Conservation (phyloP, 2,113 vertebrate genomes). For the Gorsachius goisagi region DNA sequence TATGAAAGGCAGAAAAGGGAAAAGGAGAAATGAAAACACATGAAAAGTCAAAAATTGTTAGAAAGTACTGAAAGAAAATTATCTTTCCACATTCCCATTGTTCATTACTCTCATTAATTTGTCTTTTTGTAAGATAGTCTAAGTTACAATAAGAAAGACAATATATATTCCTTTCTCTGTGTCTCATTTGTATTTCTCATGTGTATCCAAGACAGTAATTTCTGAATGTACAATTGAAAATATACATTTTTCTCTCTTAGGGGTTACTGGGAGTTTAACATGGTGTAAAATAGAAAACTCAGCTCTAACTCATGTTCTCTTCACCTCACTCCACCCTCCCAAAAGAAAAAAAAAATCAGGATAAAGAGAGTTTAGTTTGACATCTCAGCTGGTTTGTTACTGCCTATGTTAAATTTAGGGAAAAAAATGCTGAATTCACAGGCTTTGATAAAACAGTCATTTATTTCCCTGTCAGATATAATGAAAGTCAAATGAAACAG, state of each 20-base stretch:
- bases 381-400: conserved; percentile 37
- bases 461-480: conserved; percentile 51
- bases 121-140: neutral
- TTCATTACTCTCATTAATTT: neutral
- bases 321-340: neutral
- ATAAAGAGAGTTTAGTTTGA: conserved; percentile 38
- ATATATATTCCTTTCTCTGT: neutral
- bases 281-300: neutral
- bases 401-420: neutral
- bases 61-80: neutral
- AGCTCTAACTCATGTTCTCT: conserved; percentile 17
- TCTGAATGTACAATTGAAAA: conserved; percentile 2
- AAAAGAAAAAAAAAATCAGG: neutral
- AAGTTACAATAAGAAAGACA: neutral
- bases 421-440: conserved; percentile 19
- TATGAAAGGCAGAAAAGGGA: neutral
- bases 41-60: neutral
- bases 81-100: neutral
- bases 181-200: conserved; percentile 1
- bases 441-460: conserved; percentile 40
- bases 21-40: neutral
- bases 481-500: conserved; percentile 37
- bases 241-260: neutral
- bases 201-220: neutral
- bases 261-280: conserved; percentile 48